These are phyloP conservation scores for Ophiothrix spiculata DNA, from an alignment of 35 echinoderm and acorn worm species.

Conservation along the genomic window DNA sequence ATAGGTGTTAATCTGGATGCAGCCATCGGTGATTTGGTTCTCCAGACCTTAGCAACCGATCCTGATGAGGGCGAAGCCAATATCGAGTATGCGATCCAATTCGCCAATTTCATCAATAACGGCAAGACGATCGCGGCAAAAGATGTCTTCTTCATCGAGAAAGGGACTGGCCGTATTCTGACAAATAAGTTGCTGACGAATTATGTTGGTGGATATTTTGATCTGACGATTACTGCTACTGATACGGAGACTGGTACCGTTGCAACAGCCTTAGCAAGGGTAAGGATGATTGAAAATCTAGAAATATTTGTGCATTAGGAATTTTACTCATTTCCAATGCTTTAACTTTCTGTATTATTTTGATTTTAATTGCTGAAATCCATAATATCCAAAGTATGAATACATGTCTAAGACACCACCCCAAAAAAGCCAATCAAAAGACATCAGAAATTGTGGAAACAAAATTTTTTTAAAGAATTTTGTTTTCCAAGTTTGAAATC, in stretches of 20 bases:
- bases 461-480: not conserved
- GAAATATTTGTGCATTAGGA: no score
- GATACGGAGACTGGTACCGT: constrained; percentile 37
- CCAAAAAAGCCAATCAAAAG: no score
- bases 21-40: constrained; percentile 4
- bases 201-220: constrained; percentile 53
- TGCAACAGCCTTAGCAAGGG: constrained; percentile 39
- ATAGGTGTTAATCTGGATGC: constrained; percentile 62
- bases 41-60: constrained; percentile 34
- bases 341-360: no score
- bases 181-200: constrained; percentile 40
- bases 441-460: not conserved
- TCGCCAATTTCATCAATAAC: constrained; percentile 25
- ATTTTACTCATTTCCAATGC: no score
- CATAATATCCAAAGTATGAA: no score
- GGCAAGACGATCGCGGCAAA: not conserved
- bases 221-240: constrained; percentile 59
- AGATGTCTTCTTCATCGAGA: constrained; percentile 51
- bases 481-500: no score
- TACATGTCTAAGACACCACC: no score
- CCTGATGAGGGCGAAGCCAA: constrained; percentile 20
- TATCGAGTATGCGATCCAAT: constrained; percentile 48
- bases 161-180: constrained; percentile 39
- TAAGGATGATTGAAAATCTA: no score
- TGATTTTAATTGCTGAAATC: no score